Evolutionary conservation across 2,113 vertebrate species (phyloP).

Genomic region (Anarhynchus alexandrinus): DNA sequence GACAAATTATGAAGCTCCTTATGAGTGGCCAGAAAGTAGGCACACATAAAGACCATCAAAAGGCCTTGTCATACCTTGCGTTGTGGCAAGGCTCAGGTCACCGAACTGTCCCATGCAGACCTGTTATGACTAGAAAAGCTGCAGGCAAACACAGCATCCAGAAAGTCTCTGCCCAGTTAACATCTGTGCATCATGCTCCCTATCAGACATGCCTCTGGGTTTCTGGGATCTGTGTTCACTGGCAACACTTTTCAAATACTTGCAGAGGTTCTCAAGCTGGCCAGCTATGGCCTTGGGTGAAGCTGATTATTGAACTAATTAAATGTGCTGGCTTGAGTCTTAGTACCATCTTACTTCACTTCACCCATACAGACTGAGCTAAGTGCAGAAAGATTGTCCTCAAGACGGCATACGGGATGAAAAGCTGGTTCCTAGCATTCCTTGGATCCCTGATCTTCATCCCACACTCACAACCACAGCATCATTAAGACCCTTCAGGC

Average conservation of each 20-base stretch:
- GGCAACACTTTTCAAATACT: background rate
- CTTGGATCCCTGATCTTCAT: background rate
- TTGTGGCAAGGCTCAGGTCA: background rate
- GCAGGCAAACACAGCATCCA: background rate
- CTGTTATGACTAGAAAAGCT: background rate
- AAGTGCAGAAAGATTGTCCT: background rate
- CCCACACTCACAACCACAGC: background rate
- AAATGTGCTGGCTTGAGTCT: background rate
- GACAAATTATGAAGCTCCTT: conserved; percentile 29
- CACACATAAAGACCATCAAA: background rate
- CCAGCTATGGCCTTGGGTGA: background rate
- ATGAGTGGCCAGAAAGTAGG: background rate
- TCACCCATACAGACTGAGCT: background rate
- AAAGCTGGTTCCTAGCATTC: background rate
- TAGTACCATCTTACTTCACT: background rate
- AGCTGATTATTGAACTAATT: background rate
- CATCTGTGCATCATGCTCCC: background rate
- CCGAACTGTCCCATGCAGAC: background rate
- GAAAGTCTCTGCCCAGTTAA: background rate
- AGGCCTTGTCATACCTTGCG: background rate
- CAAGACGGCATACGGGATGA: background rate
- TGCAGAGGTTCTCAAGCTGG: background rate
- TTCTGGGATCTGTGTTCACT: background rate
- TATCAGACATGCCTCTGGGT: background rate
- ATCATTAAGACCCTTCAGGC: background rate